Percentiles rank a stretch among this genome's conserved stretches.
These are phyloP conservation scores for Beaufortia kweichowensis DNA, from an alignment of 2,113 vertebrate species.

Conservation along the genomic window DNA sequence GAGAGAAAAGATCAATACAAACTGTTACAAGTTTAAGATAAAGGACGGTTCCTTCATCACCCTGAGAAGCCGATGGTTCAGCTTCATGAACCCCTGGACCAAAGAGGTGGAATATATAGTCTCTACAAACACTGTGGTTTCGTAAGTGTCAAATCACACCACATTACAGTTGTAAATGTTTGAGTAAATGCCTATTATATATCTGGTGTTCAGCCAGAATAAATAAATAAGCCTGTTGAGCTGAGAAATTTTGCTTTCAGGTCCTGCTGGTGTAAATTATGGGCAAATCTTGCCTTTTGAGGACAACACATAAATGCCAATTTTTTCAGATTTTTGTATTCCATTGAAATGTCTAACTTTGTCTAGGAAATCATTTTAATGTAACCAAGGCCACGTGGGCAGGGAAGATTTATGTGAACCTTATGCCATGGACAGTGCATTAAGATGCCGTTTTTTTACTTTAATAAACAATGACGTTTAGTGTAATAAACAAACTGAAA, in stretches of 20 bases:
- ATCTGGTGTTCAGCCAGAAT: neutral
- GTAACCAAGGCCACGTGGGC: neutral
- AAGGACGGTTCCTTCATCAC: conserved; percentile 99
- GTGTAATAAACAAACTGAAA: too few relatives aligned
- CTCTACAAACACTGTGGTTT: conserved; percentile 95
- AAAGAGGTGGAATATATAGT: conserved; percentile 99
- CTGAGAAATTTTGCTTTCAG: too few relatives aligned
- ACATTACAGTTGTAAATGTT: neutral
- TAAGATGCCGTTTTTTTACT: too few relatives aligned
- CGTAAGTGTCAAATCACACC: conserved; percentile 78
- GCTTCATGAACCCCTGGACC: conserved; percentile 99
- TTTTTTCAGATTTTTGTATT: too few relatives aligned
- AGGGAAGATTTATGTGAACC: too few relatives aligned
- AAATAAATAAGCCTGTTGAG: neutral
- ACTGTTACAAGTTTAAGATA: conserved; percentile 98
- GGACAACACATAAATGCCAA: too few relatives aligned
- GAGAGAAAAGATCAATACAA: conserved; percentile 95
- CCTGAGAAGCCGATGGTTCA: conserved; percentile 96
- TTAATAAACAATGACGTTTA: too few relatives aligned
- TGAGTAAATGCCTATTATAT: neutral
- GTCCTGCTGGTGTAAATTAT: too few relatives aligned
- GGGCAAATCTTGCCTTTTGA: too few relatives aligned
- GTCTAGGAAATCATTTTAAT: neutral
- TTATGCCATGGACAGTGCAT: too few relatives aligned
- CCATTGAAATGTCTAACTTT: too few relatives aligned